Evolutionary conservation across 1,140 invertebrate species (phyloP).

Genomic region (Drosophila sp.): DNA sequence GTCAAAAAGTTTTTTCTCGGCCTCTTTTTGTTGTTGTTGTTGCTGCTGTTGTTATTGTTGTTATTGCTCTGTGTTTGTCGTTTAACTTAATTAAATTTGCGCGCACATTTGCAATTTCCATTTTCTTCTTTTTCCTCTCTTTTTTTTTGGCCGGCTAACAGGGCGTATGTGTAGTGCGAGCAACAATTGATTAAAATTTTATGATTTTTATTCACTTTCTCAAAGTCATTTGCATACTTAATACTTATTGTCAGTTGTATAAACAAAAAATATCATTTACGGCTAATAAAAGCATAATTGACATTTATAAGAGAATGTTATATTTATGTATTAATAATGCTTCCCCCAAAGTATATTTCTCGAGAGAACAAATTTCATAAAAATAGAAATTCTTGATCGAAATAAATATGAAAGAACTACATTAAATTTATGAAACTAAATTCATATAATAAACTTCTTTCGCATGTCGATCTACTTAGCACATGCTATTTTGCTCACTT

Average conservation of each 20-base stretch:
- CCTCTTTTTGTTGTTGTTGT: constrained; percentile 22
- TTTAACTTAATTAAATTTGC: constrained; percentile 80
- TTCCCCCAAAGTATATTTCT: neutral
- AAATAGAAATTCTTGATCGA: too few species aligned
- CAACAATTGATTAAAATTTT: constrained; percentile 74
- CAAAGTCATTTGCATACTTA: constrained; percentile 51
- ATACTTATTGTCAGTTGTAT: neutral
- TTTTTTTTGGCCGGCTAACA: constrained; percentile 18
- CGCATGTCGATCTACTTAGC: too few species aligned
- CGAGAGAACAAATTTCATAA: too few species aligned
- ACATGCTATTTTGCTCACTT: too few species aligned
- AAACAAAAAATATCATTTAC: constrained; percentile 45
- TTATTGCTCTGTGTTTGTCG: constrained; percentile 51
- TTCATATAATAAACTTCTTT: too few species aligned
- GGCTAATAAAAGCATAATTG: constrained; percentile 63
- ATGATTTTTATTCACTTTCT: constrained; percentile 51
- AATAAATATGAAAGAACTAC: too few species aligned
- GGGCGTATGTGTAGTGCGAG: constrained; percentile 54
- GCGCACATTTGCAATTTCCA: constrained; percentile 58
- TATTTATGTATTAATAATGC: neutral
- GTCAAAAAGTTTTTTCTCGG: constrained; percentile 53
- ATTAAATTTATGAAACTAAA: too few species aligned
- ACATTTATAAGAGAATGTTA: constrained; percentile 40
- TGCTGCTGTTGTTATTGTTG: constrained; percentile 12
- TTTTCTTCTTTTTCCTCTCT: constrained; percentile 4